Conservation (phyloP, 2,797 vertebrate genomes). For the Takifugu ocellatus region DNA sequence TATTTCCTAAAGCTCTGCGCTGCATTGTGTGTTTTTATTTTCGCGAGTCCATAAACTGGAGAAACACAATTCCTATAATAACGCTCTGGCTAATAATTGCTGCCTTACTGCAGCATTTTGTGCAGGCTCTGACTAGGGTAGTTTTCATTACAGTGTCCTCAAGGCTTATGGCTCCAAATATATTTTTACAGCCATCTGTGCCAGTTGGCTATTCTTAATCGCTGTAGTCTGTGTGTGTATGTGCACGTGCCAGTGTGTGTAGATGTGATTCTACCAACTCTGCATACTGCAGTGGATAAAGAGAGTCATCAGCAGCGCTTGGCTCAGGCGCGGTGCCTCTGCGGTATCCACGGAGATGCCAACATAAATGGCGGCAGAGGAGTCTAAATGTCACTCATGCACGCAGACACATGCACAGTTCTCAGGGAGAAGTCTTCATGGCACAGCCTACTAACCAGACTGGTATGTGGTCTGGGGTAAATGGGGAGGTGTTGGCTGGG, state of each 20-base stretch:
- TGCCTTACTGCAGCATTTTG: constrained; percentile 35
- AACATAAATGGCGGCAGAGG: constrained; percentile 68
- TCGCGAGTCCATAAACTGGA: constrained; percentile 12
- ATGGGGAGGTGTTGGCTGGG: constrained; percentile 66
- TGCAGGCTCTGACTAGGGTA: constrained; percentile 59
- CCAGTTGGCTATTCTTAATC: constrained; percentile 76
- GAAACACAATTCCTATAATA: constrained; percentile 17
- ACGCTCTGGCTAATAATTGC: constrained; percentile 39
- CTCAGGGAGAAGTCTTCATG: constrained; percentile 64
- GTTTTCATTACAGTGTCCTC: constrained; percentile 72
- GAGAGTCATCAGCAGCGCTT: constrained; percentile 69
- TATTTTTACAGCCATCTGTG: constrained; percentile 77
- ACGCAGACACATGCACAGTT: constrained; percentile 57
- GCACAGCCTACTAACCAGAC: constrained; percentile 63
- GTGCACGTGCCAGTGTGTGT: constrained; percentile 38
- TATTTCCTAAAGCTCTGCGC: not conserved
- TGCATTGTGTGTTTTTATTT: constrained; percentile 17
- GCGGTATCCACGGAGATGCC: constrained; percentile 59
- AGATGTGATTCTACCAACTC: constrained; percentile 57
- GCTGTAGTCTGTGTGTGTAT: constrained; percentile 43
- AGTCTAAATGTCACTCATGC: constrained; percentile 70
- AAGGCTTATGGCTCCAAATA: constrained; percentile 72
- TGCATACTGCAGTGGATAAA: constrained; percentile 65
- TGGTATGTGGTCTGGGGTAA: constrained; percentile 71
- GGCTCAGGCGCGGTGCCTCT: constrained; percentile 56